Evolutionary conservation across 2,113 vertebrate species (phyloP), one percentile per base, ranked within the genome.

Genomic region (Oryctolagus cuniculus): DNA sequence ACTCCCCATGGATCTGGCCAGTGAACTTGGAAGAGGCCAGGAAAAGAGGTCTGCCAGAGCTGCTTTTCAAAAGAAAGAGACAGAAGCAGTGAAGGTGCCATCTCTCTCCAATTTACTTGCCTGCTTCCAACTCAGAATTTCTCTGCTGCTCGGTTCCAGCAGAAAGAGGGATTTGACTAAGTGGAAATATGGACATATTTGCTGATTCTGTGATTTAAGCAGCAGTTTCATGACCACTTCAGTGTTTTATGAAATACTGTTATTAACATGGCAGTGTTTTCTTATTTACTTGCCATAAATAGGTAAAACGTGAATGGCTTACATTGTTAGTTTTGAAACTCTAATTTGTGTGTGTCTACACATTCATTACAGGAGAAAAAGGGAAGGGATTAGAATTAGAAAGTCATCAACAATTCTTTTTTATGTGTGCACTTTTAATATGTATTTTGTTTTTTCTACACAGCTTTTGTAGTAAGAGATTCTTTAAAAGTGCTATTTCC

Each of bases 141-240:
- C 74, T 87, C 5, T 10, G 34, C 80, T 79, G 92, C 64, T 51
- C 61, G 83, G 91, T 91, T 96, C 75, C 63, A 87, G 78, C 31
- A 63, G 73, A 91, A 91, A 92, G 61, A 95, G 36, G 69, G n/a
- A 34, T 70, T 1, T 83, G 34, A 70, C 51, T 29, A 74, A 66
- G 31, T 2, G 51, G 27, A 15, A 91, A 78, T 19, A 27, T 29
- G 69, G 53, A 72, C 55, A 66, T 1, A 69, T 53, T 0, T 64
- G 66, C 36, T 27, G 6, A 85, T 75, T 89, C 31, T 91, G 25
- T 27, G 73, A 27, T 5, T 4, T 82, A 72, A 94, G 73, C 51
- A 93, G 51, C 29, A 66, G 87, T 79, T 72, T 63, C 61, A 83
- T 34, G 64, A 89, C 29, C 27, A 88, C 22, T 55, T 74, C 58